Base-by-base conservation (phyloP, 2,797 vertebrate species). In the Enteromius unitaeniatus region DNA sequence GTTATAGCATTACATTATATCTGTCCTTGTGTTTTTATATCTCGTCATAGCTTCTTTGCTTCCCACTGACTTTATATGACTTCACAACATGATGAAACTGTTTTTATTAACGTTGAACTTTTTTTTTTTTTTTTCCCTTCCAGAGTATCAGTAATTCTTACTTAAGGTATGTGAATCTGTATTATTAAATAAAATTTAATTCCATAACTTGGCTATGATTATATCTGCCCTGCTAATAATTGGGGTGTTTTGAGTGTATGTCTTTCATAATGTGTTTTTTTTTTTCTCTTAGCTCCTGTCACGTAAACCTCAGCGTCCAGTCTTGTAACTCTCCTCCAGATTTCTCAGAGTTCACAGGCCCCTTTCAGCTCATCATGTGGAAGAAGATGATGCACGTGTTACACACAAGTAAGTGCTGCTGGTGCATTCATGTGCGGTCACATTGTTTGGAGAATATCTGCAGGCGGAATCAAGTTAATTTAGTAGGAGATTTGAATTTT, bases 341-440 rank as follows among this genome's bases (percentile, higher is more conserved):
- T 67, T 95, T 93, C 70, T 92, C 90, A 0, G 94, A 96, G 87
- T 95, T 95, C 89, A 93, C 93, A 1, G 95, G 93, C 10, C 95
- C 95, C 4, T 91, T 94, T 70, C 95, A 96, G 90, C 94, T 96
- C 31, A 95, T 95, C 78, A 90, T 95, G 91, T 95, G 95, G 95
- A 96, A 95, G 90, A 95, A 95, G 89, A 96, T 96, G 95, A 94
- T 95, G 93, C 94, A 95, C 0, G 93, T 95, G 74, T 90, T 96
- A 76, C 94, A 95, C 58, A 95, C 94, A 77, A 95, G 91, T 87
- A 19, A 37, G 78, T 55, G 21, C 53, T 42, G 9, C 26, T 45
- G 26, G 15, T 31, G 26, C 3, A 6, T 69, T 42, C 21, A 37
- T 19, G 5, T 14, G 40, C 6, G 15, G n/a, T 19, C 42, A 70